Percentiles rank a stretch among this genome's conserved stretches.
Evolutionary conservation across 2,888 invertebrate species (phyloP).

Genomic region (Drosophila incognita): DNA sequence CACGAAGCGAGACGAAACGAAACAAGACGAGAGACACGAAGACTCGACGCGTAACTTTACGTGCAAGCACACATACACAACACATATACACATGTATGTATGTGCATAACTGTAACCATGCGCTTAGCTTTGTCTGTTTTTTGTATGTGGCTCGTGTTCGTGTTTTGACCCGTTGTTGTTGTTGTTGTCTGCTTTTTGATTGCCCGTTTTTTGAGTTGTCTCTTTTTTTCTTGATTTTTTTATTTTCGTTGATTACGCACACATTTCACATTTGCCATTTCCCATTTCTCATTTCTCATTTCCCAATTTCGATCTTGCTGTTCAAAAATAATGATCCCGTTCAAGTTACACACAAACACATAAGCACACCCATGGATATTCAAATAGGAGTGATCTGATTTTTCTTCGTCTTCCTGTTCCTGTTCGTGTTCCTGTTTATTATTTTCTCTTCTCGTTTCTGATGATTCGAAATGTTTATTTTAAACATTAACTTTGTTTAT

Average conservation of each 20-base stretch:
- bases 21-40: not conserved
- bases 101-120: slow-evolving; percentile 38
- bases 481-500: not conserved
- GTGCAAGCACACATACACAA: not conserved
- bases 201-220: slow-evolving; percentile 12
- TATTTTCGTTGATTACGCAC: not conserved
- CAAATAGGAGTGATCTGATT: not conserved
- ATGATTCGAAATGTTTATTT: not conserved
- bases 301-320: not conserved
- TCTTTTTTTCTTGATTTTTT: not conserved
- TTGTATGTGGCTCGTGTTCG: not conserved
- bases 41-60: slow-evolving; percentile 22
- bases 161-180: slow-evolving; percentile 1
- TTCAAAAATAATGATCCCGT: not conserved
- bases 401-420: not conserved
- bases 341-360: not conserved
- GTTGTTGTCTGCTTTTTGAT: slow-evolving; percentile 3
- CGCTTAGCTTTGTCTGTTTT: slow-evolving; percentile 18
- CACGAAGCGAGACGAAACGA: slow-evolving; percentile 10
- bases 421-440: not conserved
- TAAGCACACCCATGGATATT: not conserved
- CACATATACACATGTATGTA: not conserved
- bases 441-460: not conserved
- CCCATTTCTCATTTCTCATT: not conserved
- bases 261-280: not conserved